Base-by-base conservation (phyloP, 2,888 invertebrate genomes). In the Chrysodeixis includens region DNA sequence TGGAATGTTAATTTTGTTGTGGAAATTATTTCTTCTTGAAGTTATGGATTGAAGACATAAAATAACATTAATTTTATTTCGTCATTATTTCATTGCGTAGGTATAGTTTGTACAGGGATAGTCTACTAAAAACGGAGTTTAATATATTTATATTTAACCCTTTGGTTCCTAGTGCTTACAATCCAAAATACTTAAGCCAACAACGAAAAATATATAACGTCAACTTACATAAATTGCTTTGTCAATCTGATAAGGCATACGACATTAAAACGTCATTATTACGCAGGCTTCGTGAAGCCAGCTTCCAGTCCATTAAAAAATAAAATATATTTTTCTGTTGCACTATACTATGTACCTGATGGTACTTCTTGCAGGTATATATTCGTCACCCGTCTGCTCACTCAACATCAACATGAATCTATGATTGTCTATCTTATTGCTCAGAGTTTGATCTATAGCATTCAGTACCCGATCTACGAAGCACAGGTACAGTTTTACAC, bases 1-100 rank as follows among this genome's bases (percentile, higher is more conserved):
- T 78, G 78, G 78, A 79, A 79, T 79, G 78, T 79, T 69, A 78
- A 80, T 64, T 69, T 70, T 54, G 52, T 52, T 68, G 61, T 60
- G 56, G 57, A 63, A 14, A n/a, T 14, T 20, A 52, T 16, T 22
- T 52, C 51, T 46, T 40, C 22, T 55, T n/a, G 35, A 56, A 61
- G n/a, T 40, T 40, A 40, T 4, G 6, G 40, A n/a, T n/a, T 40
- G 3, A 26, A 14, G 16, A 20, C 6, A 20, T 26, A 60, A 9
- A 71, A 52, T 35, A 40, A 51, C 46, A 61, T 18, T 10, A 61
- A 62, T 22, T 30, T 10, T 40, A 16, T 14, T 51, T 51, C 10
- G 6, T 14, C 1, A 22, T 14, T 14, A 65, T 20, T 62, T 61
- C 12, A 59, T 70, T 58, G n/a, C 44, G 32, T 46, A 40, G 46